Evolutionary conservation across 2,888 invertebrate genomes (phyloP).

Genomic region (Mythimna pallens): DNA sequence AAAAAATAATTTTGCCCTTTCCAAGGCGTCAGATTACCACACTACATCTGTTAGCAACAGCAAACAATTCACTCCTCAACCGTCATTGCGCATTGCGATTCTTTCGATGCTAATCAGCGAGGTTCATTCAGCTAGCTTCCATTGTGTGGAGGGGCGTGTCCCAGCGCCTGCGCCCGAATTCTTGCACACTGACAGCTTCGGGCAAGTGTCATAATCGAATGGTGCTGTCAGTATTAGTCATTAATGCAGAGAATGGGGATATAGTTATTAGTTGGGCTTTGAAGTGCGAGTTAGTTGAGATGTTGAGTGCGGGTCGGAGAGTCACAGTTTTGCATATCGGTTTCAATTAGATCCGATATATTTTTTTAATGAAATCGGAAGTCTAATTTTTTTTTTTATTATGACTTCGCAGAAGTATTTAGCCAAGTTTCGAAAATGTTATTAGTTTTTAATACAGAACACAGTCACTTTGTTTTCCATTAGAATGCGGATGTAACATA

Average conservation of each 20-base stretch:
- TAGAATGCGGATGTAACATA: too few relatives aligned
- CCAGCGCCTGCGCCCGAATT: constrained; percentile 77
- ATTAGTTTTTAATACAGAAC: too few relatives aligned
- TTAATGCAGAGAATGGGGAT: background rate
- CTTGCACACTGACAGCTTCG: constrained; percentile 72
- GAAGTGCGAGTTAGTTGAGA: background rate
- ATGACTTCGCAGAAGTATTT: too few relatives aligned
- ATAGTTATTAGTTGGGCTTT: constrained; percentile 19
- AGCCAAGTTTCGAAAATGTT: too few relatives aligned
- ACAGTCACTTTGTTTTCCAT: too few relatives aligned
- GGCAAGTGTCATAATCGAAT: constrained; percentile 64
- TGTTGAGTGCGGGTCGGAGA: background rate
- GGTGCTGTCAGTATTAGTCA: constrained; percentile 40
- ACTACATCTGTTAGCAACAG: constrained; percentile 24
- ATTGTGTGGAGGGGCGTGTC: constrained; percentile 71
- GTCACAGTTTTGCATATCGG: too few relatives aligned
- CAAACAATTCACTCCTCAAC: constrained; percentile 40
- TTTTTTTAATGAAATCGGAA: background rate
- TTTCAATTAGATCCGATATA: background rate
- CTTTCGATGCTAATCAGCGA: constrained; percentile 60
- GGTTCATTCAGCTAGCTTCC: constrained; percentile 55
- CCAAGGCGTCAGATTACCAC: constrained; percentile 6
- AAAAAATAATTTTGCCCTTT: background rate
- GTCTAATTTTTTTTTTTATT: background rate
- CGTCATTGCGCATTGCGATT: constrained; percentile 46